These are phyloP conservation scores for Arion vulgaris DNA, from an alignment of 1,140 invertebrate genomes.

Conservation along the genomic window DNA sequence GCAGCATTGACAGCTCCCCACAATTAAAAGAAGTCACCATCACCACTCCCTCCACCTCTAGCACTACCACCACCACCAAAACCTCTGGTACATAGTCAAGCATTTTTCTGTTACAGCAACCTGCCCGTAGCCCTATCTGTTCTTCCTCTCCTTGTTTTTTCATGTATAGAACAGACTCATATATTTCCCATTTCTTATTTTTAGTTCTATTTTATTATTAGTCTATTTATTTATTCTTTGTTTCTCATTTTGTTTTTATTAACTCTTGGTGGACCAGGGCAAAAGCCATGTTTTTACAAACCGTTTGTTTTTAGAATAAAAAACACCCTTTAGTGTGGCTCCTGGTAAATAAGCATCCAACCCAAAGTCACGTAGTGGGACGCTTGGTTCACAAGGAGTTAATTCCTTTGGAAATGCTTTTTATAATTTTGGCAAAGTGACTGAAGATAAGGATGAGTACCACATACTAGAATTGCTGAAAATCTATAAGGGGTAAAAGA, in stretches of 20 bases:
- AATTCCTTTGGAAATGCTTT: no score
- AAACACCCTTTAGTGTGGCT: no score
- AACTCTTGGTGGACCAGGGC: no score
- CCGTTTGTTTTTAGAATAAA: no score
- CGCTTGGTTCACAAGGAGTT: no score
- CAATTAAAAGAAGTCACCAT: conserved; percentile 30
- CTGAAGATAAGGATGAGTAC: no score
- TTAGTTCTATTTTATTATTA: background rate
- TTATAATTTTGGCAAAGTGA: no score
- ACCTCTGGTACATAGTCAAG: conserved; percentile 31
- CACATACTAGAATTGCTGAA: no score
- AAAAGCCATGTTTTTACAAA: no score
- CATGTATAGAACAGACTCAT: background rate
- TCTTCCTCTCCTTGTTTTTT: background rate
- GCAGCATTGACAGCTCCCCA: conserved; percentile 39
- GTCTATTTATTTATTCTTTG: background rate
- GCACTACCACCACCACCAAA: conserved; percentile 21
- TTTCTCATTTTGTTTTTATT: background rate
- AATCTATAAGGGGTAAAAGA: no score
- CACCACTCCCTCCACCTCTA: conserved; percentile 25
- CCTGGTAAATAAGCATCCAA: no score
- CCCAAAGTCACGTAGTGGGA: no score
- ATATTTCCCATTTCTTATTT: background rate
- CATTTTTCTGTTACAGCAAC: conserved; percentile 9
- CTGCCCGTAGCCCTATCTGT: background rate